Evolutionary conservation across 2,113 vertebrate species (phyloP).

Genomic region (Sander vitreus): DNA sequence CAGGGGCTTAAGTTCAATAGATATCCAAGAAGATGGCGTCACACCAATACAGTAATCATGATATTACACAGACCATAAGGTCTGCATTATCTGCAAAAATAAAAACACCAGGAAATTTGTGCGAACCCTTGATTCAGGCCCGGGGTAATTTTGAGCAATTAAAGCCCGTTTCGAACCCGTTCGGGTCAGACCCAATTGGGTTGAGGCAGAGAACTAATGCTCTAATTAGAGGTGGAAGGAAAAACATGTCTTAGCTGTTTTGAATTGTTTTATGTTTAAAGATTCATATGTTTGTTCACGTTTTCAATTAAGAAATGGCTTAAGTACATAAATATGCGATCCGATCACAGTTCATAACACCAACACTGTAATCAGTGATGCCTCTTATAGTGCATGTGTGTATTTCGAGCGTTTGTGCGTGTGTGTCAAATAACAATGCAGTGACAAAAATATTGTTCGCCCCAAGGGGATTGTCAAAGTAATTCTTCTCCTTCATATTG

Average conservation of each 20-base stretch:
- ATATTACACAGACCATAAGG: too few relatives aligned
- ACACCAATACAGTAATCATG: too few relatives aligned
- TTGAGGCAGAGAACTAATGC: too few relatives aligned
- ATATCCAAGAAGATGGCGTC: too few relatives aligned
- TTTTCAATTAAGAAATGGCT: background rate
- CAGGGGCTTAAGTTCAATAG: too few relatives aligned
- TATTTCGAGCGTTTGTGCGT: background rate
- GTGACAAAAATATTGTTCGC: background rate
- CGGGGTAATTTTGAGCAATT: too few relatives aligned
- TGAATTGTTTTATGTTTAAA: background rate
- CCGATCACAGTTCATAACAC: background rate
- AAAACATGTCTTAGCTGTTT: background rate
- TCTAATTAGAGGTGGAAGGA: background rate
- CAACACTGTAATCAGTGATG: background rate
- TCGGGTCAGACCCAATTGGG: too few relatives aligned
- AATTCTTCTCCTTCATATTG: background rate
- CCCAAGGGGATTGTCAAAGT: background rate
- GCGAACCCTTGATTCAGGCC: too few relatives aligned
- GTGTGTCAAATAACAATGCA: background rate
- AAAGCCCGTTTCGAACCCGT: too few relatives aligned
- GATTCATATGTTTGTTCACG: background rate
- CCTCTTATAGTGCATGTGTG: background rate
- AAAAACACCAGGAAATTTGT: too few relatives aligned
- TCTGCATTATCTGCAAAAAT: too few relatives aligned
- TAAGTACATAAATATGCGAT: background rate